phyloP scores from a whole-genome alignment of 2,113 vertebrate genomes.

The Mus musculus region DNA sequence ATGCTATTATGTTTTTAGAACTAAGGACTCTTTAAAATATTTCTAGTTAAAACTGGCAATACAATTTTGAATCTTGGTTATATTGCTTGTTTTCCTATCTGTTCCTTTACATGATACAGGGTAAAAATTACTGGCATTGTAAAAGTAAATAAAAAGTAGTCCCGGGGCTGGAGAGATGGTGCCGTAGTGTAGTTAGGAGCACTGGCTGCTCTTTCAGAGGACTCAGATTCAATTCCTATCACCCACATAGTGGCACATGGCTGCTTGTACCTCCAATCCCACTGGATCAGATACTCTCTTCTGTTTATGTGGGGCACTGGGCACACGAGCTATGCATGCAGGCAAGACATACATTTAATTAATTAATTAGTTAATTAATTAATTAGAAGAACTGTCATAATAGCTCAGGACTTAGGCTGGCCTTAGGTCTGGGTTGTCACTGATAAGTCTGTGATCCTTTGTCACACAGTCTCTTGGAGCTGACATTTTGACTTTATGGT shows the following conservation, averaged over 20 bases:
- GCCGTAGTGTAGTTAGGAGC: background rate
- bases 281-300: background rate
- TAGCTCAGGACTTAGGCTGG: background rate
- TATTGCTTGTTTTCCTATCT: background rate
- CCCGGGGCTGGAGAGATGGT: background rate
- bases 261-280: background rate
- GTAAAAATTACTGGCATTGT: background rate
- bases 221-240: no score
- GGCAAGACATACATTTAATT: background rate
- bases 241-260: background rate
- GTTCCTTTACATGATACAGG: background rate
- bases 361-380: background rate
- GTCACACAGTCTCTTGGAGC: background rate
- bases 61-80: background rate
- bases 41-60: conserved; percentile 33
- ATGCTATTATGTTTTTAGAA: background rate
- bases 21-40: background rate
- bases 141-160: background rate
- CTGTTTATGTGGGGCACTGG: background rate
- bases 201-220: background rate
- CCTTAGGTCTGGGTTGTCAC: background rate
- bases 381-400: background rate
- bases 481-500: background rate
- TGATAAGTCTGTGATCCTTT: background rate
- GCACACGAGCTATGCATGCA: background rate